Base-by-base conservation (phyloP, 2,113 vertebrate species). In the Kryptolebias marmoratus region DNA sequence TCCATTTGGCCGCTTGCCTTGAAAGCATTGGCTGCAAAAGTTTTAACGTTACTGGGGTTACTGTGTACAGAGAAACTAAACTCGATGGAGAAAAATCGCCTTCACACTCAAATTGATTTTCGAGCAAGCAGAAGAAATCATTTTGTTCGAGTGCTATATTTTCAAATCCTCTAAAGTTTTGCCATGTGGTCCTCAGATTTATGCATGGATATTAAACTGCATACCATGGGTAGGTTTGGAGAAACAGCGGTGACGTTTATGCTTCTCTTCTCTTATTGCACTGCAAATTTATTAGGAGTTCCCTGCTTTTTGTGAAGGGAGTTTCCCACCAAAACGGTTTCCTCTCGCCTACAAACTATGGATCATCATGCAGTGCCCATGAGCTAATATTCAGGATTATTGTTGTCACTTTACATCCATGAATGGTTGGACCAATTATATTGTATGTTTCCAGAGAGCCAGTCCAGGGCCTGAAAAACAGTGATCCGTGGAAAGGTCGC, bases 401-500 rank as follows among this genome's bases (percentile, higher is more conserved):
- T 75, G 58, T 39, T 85, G 75, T 81, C 79, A 78, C 68, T 80
- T 81, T 57, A 80, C 49, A 65, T 71, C 64, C 68, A 64, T 58
- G 31, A 65, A 67, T 62, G 64, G 31, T 68, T 77, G 27, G 49
- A 61, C 61, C 67, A 72, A 54, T 79, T 61, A 44, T 80, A 42
- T 9, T 42, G 39, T 42, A 75, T 56, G 30, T 80, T 86, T 87
- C 71, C 79, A 81, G 60, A 39, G 72, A 42, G 45, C 75, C 50
- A 79, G 85, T 70, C 73, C 71, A 52, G 72, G 44, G 32, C 63
- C 63, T 75, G 55, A 75, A 76, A 86, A 77, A 67, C 42, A 55
- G 69, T 44, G 27, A 79, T 79, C 77, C 75, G 6, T 73, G 60
- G 70, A 89, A 90, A 88, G 80, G 88, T 90, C 86, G 81, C 81